These are phyloP conservation scores for Hartigia nigra DNA, from an alignment of 2,888 invertebrate genomes.

Conservation along the genomic window DNA sequence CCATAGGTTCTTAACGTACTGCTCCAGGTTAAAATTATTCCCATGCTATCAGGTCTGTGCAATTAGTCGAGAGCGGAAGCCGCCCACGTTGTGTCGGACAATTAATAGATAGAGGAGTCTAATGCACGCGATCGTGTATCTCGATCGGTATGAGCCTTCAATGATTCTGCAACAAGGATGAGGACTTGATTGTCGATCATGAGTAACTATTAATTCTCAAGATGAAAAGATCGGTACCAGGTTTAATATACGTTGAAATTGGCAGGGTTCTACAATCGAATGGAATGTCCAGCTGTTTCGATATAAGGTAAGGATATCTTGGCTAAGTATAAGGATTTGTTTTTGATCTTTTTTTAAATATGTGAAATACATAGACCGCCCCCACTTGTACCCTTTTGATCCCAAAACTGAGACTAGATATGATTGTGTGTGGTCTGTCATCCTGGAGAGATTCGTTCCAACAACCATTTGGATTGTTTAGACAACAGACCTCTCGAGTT, in stretches of 20 bases:
- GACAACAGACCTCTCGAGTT: constrained; percentile 27
- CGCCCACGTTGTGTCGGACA: constrained; percentile 61
- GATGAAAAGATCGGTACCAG: background rate
- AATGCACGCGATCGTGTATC: constrained; percentile 41
- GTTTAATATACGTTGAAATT: background rate
- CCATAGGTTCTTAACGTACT: background rate
- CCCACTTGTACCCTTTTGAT: background rate
- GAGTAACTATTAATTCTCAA: background rate
- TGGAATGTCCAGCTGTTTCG: background rate
- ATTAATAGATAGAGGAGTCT: constrained; percentile 54
- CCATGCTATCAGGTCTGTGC: constrained; percentile 49
- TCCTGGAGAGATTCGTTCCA: constrained; percentile 33
- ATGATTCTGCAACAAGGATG: constrained; percentile 33
- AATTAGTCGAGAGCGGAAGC: constrained; percentile 59
- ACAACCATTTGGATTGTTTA: constrained; percentile 44
- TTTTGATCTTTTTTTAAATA: background rate
- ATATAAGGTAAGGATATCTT: background rate
- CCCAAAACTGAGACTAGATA: background rate
- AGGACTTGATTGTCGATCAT: background rate
- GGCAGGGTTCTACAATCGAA: background rate
- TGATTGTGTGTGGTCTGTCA: constrained; percentile 42
- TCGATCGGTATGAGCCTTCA: constrained; percentile 28
- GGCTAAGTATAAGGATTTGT: background rate
- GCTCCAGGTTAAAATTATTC: constrained; percentile 41
- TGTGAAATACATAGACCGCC: background rate